phyloP scores from a whole-genome alignment of 2,888 invertebrate species.

The Subacronicta megacephala region DNA sequence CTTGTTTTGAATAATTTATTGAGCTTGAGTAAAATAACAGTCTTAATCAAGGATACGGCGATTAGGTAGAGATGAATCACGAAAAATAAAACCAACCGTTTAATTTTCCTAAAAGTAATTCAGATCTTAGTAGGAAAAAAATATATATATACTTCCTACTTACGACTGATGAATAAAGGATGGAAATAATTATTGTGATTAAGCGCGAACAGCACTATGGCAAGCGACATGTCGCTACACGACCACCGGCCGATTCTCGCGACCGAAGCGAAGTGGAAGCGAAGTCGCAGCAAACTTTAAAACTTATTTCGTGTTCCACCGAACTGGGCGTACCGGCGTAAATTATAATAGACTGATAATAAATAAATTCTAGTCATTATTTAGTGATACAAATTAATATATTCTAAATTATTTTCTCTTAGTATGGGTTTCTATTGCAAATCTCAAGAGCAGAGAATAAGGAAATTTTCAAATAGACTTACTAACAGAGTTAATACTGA shows the following conservation, averaged over 20 bases:
- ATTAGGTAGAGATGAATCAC: neutral
- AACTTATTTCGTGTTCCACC: slow-evolving; percentile 35
- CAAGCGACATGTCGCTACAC: slow-evolving; percentile 69
- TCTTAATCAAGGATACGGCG: neutral
- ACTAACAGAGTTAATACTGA: slow-evolving; percentile 47
- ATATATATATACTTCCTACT: too few relatives aligned
- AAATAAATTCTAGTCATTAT: slow-evolving; percentile 48
- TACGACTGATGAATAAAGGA: slow-evolving; percentile 14
- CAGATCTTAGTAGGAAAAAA: too few relatives aligned
- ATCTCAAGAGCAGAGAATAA: slow-evolving; percentile 48
- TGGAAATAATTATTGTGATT: slow-evolving; percentile 20
- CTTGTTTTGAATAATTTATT: neutral
- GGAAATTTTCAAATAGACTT: slow-evolving; percentile 42
- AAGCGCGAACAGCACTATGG: slow-evolving; percentile 54
- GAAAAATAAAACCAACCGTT: neutral
- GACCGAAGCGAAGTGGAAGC: slow-evolving; percentile 33
- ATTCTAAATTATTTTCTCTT: slow-evolving; percentile 35
- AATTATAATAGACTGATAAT: slow-evolving; percentile 20
- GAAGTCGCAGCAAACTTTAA: slow-evolving; percentile 13
- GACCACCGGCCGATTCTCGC: slow-evolving; percentile 43
- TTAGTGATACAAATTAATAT: slow-evolving; percentile 44
- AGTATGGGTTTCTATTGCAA: slow-evolving; percentile 63
- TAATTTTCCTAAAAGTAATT: too few relatives aligned
- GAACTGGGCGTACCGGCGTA: slow-evolving; percentile 22
- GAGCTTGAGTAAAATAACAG: neutral